Base-by-base conservation (phyloP, 2,113 vertebrate genomes). In the Natator depressus region DNA sequence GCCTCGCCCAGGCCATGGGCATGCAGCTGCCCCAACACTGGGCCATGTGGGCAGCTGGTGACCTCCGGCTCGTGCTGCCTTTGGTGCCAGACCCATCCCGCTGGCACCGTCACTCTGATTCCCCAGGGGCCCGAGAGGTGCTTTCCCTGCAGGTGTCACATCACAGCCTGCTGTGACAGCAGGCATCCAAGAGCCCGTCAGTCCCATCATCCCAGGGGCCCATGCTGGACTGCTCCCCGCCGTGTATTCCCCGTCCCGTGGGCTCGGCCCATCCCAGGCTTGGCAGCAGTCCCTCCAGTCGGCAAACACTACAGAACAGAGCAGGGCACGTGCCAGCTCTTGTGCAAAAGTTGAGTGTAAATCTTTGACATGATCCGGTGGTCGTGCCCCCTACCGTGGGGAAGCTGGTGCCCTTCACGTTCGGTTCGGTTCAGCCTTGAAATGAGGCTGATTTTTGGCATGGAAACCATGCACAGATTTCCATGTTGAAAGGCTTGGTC, bases 11-110 rank as follows among this genome's bases (percentile, higher is more conserved):
- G 35, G 65, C 17, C n/a, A 29, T 65, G 59, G 17, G 53, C 53
- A 31, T 12, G 59, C 59, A 29, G 25, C 29, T 31, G 11, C 4
- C 69, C n/a, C 69, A 0, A 0, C 0, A 1, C 62, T 3, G 10
- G 49, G 38, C 65, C 2, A 4, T 81, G 38, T 31, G 12, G 57
- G 19, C 42, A 72, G 24, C 78, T 79, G 46, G 76, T 6, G 13
- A 62, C 12, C 57, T 62, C 57, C 1, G 4, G 27, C 57, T 31
- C 25, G 4, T 29, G 57, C 11, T 62, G 62, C 62, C 59, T 29
- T 29, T 35, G 29, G 29, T 62, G 59, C 59, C 59, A 62, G 55
- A 57, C 24, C 55, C 55, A 62, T 29, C 57, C 27, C 57, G 6
- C 27, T 31, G 57, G 27, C 12, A 3, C 27, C 12, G 1, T 65